These are phyloP conservation scores for Mimas tiliae DNA, from an alignment of 2,888 invertebrate species.

Conservation along the genomic window DNA sequence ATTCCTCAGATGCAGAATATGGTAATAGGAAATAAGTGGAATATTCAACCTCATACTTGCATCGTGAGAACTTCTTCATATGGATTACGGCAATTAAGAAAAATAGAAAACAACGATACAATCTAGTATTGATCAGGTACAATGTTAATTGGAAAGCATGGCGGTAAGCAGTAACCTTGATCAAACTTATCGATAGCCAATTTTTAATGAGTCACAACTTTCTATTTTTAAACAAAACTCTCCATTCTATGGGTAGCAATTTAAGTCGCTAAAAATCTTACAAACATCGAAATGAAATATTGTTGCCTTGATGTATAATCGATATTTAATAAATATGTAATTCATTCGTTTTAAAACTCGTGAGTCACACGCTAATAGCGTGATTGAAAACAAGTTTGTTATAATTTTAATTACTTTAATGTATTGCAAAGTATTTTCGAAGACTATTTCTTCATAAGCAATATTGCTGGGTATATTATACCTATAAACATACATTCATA, in stretches of 20 bases:
- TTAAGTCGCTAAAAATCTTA: neutral
- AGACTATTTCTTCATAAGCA: neutral
- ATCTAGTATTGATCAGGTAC: neutral
- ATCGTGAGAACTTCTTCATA: conserved; percentile 15
- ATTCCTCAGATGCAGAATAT: conserved; percentile 14
- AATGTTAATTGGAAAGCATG: neutral
- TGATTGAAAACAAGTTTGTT: neutral
- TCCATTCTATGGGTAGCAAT: neutral
- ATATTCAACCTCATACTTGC: conserved; percentile 13
- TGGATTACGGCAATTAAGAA: no score
- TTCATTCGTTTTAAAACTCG: conserved; percentile 4
- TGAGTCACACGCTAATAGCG: conserved; percentile 7
- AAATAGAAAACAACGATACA: neutral
- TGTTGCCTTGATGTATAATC: neutral
- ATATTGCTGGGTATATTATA: no score
- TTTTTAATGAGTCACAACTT: neutral
- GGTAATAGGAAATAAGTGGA: conserved; percentile 12
- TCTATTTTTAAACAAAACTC: conserved; percentile 6
- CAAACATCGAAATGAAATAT: neutral
- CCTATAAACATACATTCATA: no score
- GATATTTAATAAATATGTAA: conserved; percentile 5
- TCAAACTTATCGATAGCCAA: neutral
- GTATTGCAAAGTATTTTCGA: neutral
- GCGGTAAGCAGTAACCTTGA: neutral
- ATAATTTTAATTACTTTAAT: neutral